Percentiles rank a stretch among this genome's conserved stretches.
Conservation (phyloP, 2,113 vertebrate species). For the Gnathonemus longibarbis region DNA sequence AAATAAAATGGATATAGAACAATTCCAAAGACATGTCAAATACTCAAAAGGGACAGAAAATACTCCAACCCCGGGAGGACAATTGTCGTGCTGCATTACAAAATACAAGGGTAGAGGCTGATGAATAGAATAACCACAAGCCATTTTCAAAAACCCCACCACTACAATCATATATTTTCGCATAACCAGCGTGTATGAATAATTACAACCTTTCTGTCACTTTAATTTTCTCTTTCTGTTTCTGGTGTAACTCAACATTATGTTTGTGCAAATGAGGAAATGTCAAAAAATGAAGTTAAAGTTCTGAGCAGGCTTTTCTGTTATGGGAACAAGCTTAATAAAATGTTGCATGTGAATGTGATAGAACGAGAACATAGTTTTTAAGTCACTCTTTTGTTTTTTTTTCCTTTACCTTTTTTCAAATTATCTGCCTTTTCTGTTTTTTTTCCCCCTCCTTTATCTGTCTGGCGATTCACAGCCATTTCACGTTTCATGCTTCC, state of each 20-base stretch:
- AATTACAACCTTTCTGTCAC: background rate
- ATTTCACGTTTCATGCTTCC: background rate
- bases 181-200: background rate
- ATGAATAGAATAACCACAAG: background rate
- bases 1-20: conserved; percentile 12
- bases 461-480: background rate
- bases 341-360: background rate
- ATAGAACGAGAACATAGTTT: background rate
- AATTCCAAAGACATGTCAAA: background rate
- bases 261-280: background rate
- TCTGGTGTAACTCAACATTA: background rate
- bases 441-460: background rate
- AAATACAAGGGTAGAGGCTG: background rate
- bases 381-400: background rate
- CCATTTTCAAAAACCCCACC: background rate
- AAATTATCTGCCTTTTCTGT: background rate
- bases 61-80: background rate
- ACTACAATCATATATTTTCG: background rate
- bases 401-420: background rate
- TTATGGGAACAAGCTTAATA: background rate
- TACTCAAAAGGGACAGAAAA: background rate
- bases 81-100: background rate
- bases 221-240: background rate
- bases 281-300: background rate
- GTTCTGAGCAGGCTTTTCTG: background rate